Conservation (phyloP, 2,113 vertebrate species). For the Otis tarda region DNA sequence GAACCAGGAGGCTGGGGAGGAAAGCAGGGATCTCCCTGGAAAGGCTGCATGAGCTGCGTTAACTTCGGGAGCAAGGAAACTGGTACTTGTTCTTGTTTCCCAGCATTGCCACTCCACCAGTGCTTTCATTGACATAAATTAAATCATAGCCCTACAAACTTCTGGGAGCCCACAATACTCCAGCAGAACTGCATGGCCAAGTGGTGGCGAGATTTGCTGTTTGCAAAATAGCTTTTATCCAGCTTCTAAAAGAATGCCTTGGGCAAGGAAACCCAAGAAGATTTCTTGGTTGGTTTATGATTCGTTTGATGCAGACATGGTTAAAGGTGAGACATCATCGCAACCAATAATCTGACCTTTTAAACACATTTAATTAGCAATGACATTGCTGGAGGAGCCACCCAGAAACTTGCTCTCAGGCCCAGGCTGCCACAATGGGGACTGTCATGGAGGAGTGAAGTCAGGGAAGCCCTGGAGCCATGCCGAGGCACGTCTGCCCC, state of each 20-base stretch:
- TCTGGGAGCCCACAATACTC: background rate
- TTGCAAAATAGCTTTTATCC: background rate
- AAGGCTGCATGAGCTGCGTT: background rate
- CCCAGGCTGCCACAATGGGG: background rate
- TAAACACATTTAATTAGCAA: conserved; percentile 27
- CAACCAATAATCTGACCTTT: conserved; percentile 14
- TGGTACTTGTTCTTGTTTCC: background rate
- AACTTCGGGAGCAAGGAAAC: background rate
- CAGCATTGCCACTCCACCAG: background rate
- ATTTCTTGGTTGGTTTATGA: background rate
- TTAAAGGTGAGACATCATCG: background rate
- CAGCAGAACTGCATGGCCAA: background rate
- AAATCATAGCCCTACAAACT: background rate
- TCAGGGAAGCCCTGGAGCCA: background rate
- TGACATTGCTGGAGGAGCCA: conserved; percentile 47
- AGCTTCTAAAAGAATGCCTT: background rate
- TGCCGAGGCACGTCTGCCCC: background rate
- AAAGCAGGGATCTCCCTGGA: background rate
- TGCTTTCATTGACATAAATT: background rate
- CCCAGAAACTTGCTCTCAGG: conserved; percentile 20
- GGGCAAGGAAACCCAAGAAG: background rate
- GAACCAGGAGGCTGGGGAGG: background rate
- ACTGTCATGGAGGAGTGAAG: background rate
- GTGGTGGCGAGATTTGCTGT: background rate
- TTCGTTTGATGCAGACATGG: conserved; percentile 25